Base-by-base conservation (phyloP, 1,140 invertebrate species). In the Eupristina koningsbergeri region DNA sequence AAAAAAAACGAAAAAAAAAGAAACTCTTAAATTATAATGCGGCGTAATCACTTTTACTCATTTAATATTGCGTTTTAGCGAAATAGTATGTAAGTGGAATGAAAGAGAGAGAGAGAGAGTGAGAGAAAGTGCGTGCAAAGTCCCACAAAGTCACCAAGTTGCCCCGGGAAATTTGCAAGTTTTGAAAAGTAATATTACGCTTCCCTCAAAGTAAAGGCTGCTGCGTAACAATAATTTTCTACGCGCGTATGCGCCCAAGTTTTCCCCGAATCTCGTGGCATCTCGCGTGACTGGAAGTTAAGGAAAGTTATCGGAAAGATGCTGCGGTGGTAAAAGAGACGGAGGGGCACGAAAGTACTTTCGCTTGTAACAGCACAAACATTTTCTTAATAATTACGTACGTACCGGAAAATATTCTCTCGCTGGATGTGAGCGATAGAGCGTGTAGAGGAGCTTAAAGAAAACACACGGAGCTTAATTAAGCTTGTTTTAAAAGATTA, bases 221-320 rank as follows among this genome's bases (percentile, higher is more conserved):
- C 36, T 64, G 29, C 53, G 76, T 64, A 80, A 84, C 77, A 84
- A 84, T 84, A 74, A 84, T 84, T 74, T 74, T 15, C 9, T 15
- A 71, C 26, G 45, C 39, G 76, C 26, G 64, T 45, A 22, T 58
- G 26, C 29, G 45, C 26, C 1, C 22, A 34, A 63, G 29, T 81
- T 74, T 34, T 26, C 53, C 0, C 47, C 64, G 39, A 77, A 71
- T 53, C 74, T 61, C 64, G 71, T 73, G 45, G 74, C 74, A 53
- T 50, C 73, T 41, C 63, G 41, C 77, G 63, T 77, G 75, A 77
- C 75, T 61, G 75, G 19, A 67, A 83, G 64, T 78, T 83, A 78
- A 63, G 64, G 64, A 78, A 83, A 83, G 74, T 83, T 83, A 83
- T 83, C 74, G 64, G 75, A 83, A 78, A 83, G 81, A 78, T 73